Conservation (phyloP, 2,888 invertebrate species). For the Lomographa bimaculata region DNA sequence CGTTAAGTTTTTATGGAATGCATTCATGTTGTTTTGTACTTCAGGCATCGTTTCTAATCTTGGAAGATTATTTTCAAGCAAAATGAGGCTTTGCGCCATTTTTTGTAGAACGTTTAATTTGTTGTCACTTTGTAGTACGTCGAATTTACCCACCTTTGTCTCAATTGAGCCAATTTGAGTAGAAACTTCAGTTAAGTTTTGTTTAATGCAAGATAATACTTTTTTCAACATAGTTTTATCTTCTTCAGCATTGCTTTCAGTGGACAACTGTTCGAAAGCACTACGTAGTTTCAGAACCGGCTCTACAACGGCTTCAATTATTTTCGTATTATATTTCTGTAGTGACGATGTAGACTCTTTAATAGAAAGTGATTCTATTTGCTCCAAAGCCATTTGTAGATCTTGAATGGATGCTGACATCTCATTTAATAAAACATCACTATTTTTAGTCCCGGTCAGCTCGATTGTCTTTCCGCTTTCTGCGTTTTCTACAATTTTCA, state of each 20-base stretch:
- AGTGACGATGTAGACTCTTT: slow-evolving; percentile 71
- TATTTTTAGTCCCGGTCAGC: slow-evolving; percentile 49
- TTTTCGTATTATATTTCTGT: slow-evolving; percentile 80
- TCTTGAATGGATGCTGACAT: slow-evolving; percentile 78
- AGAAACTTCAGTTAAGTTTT: slow-evolving; percentile 62
- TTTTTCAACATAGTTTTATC: slow-evolving; percentile 55
- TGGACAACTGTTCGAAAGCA: slow-evolving; percentile 78
- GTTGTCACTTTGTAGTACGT: slow-evolving; percentile 70
- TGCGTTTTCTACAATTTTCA: slow-evolving; percentile 61
- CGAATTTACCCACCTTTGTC: slow-evolving; percentile 59
- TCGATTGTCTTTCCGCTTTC: slow-evolving; percentile 49
- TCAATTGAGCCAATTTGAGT: slow-evolving; percentile 56
- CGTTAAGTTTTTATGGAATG: slow-evolving; percentile 79
- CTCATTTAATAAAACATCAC: slow-evolving; percentile 65
- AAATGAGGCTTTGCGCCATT: slow-evolving; percentile 73
- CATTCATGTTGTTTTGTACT: slow-evolving; percentile 55
- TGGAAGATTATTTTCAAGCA: slow-evolving; percentile 66
- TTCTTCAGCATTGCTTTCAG: slow-evolving; percentile 49
- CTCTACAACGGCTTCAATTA: slow-evolving; percentile 85
- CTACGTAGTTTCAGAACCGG: slow-evolving; percentile 85
- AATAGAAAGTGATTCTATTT: slow-evolving; percentile 77
- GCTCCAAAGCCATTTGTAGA: slow-evolving; percentile 72
- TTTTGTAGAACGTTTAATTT: slow-evolving; percentile 70
- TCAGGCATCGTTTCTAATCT: slow-evolving; percentile 53
- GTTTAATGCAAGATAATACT: slow-evolving; percentile 56